A percentile compares a stretch with the other conserved stretches of the same genome.
phyloP scores from a whole-genome alignment of 2,888 invertebrate genomes.

The Homarus gammarus region DNA sequence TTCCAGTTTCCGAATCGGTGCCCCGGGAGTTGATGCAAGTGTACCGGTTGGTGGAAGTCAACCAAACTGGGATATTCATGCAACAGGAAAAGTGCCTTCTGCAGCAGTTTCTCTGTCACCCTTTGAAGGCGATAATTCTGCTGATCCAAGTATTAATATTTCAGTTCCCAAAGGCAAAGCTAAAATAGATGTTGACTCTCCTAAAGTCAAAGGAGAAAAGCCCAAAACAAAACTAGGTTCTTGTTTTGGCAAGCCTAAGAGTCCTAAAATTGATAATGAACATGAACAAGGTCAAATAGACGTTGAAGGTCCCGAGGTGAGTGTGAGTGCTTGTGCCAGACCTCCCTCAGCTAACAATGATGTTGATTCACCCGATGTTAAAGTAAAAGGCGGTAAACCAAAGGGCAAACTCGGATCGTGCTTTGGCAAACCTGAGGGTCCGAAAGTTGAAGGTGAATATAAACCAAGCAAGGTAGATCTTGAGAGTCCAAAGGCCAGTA shows the following conservation, averaged over 20 bases:
- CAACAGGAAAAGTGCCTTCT: neutral
- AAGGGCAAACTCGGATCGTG: slow-evolving; percentile 52
- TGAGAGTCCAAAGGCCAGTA: slow-evolving; percentile 26
- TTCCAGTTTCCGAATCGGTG: slow-evolving; percentile 5
- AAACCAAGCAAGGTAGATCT: slow-evolving; percentile 35
- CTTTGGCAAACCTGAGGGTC: slow-evolving; percentile 51
- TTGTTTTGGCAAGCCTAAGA: slow-evolving; percentile 57
- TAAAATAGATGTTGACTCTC: neutral
- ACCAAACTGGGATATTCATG: slow-evolving; percentile 6
- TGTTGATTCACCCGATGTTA: slow-evolving; percentile 34
- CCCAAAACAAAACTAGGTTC: slow-evolving; percentile 50
- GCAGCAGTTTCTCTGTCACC: neutral
- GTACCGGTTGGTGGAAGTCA: neutral
- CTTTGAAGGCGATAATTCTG: slow-evolving; percentile 35
- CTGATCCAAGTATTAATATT: slow-evolving; percentile 31
- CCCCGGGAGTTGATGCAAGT: slow-evolving; percentile 4
- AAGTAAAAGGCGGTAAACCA: slow-evolving; percentile 42
- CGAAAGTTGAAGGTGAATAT: slow-evolving; percentile 45
- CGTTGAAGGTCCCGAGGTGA: slow-evolving; percentile 16
- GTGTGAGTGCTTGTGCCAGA: neutral
- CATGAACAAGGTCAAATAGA: slow-evolving; percentile 29
- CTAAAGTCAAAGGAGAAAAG: slow-evolving; percentile 6
- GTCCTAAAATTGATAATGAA: slow-evolving; percentile 31
- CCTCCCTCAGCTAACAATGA: neutral
- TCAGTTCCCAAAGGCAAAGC: neutral